Conservation (phyloP, 2,113 vertebrate genomes). For the Gymnocephalus cernua region DNA sequence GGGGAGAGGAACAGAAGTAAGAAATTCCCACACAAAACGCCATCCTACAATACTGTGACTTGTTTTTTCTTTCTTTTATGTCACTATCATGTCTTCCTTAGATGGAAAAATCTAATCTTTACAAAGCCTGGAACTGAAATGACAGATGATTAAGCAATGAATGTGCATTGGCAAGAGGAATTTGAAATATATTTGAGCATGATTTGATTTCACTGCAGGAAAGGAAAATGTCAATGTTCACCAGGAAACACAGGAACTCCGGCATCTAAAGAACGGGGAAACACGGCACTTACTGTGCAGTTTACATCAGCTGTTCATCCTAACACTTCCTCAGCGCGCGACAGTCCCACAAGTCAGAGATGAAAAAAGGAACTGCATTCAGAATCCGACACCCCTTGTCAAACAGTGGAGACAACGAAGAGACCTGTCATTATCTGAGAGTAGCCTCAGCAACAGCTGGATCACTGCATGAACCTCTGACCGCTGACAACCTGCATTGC, state of each 20-base stretch:
- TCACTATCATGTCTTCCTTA: not conserved
- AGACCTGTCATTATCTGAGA: constrained; percentile 27
- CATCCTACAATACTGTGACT: not conserved
- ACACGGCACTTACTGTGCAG: constrained; percentile 1
- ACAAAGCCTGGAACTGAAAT: not conserved
- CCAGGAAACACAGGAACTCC: not conserved
- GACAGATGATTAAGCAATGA: constrained; percentile 10
- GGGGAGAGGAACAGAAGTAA: constrained; percentile 22
- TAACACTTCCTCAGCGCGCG: not conserved
- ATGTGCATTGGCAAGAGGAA: constrained; percentile 5
- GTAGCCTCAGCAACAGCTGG: constrained; percentile 22
- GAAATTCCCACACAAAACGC: constrained; percentile 3
- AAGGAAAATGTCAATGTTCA: constrained; percentile 9
- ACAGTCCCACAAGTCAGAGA: constrained; percentile 8
- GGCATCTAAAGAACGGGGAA: not conserved
- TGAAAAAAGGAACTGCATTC: constrained; percentile 4
- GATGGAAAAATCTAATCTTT: constrained; percentile 19
- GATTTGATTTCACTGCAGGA: constrained; percentile 17
- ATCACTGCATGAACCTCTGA: constrained; percentile 10
- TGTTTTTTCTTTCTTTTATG: constrained; percentile 1
- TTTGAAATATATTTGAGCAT: constrained; percentile 12
- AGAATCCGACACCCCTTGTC: constrained; percentile 19
- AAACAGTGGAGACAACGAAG: not conserved
- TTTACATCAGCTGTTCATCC: constrained; percentile 8
- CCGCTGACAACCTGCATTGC: constrained; percentile 21